Evolutionary conservation across 1,140 invertebrate species (phyloP).

Genomic region (Planococcus citri): DNA sequence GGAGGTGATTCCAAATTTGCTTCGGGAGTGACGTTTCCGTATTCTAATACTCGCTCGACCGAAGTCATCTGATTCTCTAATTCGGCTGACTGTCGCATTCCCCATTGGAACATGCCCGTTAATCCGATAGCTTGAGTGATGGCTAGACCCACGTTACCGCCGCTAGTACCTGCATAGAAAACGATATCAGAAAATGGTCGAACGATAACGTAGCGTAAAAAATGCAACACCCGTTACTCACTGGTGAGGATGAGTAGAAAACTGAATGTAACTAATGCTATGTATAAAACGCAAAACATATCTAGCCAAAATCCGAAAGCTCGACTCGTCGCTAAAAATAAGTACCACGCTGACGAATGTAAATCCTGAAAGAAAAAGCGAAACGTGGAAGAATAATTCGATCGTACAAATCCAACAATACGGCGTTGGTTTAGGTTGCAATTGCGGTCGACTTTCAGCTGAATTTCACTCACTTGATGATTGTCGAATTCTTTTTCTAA

Average conservation of each 20-base stretch:
- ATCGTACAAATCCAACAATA: neutral
- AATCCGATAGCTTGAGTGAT: conserved; percentile 72
- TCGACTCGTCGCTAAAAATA: conserved; percentile 60
- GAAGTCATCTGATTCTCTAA: conserved; percentile 67
- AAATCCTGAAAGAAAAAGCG: conserved; percentile 35
- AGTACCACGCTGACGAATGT: conserved; percentile 55
- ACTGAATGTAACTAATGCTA: conserved; percentile 55
- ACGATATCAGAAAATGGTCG: neutral
- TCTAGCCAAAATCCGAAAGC: conserved; percentile 77
- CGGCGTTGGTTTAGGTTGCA: neutral
- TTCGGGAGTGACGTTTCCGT: conserved; percentile 51
- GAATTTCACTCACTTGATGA: conserved; percentile 43
- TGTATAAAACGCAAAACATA: conserved; percentile 54
- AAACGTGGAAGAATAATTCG: too few species aligned
- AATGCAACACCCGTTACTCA: conserved; percentile 26
- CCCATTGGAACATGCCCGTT: conserved; percentile 72
- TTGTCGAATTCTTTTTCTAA: conserved; percentile 70
- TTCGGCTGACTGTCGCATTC: conserved; percentile 59
- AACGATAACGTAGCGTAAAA: too few species aligned
- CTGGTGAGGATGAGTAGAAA: conserved; percentile 44
- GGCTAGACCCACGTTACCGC: conserved; percentile 64
- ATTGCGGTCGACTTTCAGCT: too few species aligned
- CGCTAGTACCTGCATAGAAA: conserved; percentile 32
- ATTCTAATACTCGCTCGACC: conserved; percentile 64
- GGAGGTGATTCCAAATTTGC: conserved; percentile 34